Percentiles rank a stretch among this genome's conserved stretches.
phyloP scores from a whole-genome alignment of 2,888 invertebrate species.

The Dione vanillae region DNA sequence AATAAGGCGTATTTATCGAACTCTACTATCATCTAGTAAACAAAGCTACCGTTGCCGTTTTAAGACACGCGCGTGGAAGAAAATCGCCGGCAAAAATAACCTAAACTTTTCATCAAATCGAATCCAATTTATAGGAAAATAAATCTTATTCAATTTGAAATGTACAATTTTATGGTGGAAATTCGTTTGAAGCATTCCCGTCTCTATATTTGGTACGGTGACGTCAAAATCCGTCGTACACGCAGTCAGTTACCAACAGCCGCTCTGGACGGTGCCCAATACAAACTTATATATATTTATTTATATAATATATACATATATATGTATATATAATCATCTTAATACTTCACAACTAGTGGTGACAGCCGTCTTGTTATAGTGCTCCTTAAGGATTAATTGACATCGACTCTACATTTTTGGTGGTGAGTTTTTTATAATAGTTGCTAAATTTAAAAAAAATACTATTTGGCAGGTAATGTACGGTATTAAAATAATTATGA shows the following conservation, averaged over 20 bases:
- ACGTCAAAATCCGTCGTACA: slow-evolving; percentile 67
- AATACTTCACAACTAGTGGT: slow-evolving; percentile 28
- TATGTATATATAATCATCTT: slow-evolving; percentile 40
- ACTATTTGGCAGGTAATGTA: background rate
- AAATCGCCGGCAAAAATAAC: slow-evolving; percentile 81
- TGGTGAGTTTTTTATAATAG: background rate
- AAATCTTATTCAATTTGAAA: slow-evolving; percentile 47
- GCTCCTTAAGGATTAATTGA: slow-evolving; percentile 58
- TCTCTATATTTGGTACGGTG: slow-evolving; percentile 75
- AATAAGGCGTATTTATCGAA: slow-evolving; percentile 35
- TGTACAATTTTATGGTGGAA: slow-evolving; percentile 46
- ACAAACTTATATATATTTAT: slow-evolving; percentile 43
- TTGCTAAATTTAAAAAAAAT: background rate
- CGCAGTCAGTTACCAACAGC: slow-evolving; percentile 74
- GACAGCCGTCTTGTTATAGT: slow-evolving; percentile 15
- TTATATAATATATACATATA: slow-evolving; percentile 34
- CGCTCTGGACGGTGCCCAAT: slow-evolving; percentile 66
- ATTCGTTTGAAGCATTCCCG: slow-evolving; percentile 53
- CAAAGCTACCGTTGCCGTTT: slow-evolving; percentile 76
- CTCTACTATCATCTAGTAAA: slow-evolving; percentile 56
- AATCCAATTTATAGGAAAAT: slow-evolving; percentile 54
- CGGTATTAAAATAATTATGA: background rate
- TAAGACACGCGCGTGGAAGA: slow-evolving; percentile 76
- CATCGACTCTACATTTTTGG: slow-evolving; percentile 46
- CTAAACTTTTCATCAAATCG: slow-evolving; percentile 66